Evolutionary conservation across 2,888 invertebrate species (phyloP).

Genomic region (Lagria hirta): DNA sequence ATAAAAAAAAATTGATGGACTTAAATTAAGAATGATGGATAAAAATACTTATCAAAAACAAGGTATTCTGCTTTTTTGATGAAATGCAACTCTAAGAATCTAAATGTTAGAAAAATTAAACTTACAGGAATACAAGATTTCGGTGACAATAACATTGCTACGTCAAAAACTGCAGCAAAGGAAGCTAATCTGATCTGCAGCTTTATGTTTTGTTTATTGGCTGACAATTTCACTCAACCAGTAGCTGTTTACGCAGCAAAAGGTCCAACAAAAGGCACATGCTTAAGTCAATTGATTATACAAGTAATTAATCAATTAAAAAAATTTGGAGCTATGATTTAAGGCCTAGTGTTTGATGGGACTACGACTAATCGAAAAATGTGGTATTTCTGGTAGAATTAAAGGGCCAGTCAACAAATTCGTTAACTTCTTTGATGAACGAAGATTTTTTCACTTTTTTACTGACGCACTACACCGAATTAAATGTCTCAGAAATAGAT

Average conservation of each 20-base stretch:
- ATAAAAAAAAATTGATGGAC: conserved; percentile 16
- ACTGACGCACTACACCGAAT: conserved; percentile 33
- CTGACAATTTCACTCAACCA: conserved; percentile 28
- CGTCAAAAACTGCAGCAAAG: conserved; percentile 4
- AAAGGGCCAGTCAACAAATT: conserved; percentile 8
- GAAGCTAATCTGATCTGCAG: conserved; percentile 28
- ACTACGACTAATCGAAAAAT: conserved; percentile 32
- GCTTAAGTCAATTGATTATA: conserved; percentile 8
- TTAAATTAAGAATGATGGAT: conserved; percentile 8
- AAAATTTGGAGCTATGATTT: conserved; percentile 23
- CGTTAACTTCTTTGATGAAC: conserved; percentile 16
- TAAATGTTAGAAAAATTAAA: conserved; percentile 23
- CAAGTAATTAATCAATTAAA: conserved; percentile 10
- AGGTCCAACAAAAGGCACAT: conserved; percentile 19
- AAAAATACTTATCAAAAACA: conserved; percentile 22
- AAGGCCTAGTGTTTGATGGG: conserved; percentile 31
- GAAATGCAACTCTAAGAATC: conserved; percentile 25
- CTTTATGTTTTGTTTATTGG: conserved; percentile 29
- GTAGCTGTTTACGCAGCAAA: conserved; percentile 31
- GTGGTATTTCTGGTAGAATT: conserved; percentile 21
- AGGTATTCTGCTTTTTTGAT: conserved; percentile 26
- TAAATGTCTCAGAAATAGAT: conserved; percentile 32
- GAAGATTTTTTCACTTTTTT: conserved; percentile 27
- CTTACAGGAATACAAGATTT: conserved; percentile 28
- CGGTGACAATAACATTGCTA: conserved; percentile 1